Conservation (phyloP, 2,113 vertebrate genomes). For the Caloenas nicobarica region DNA sequence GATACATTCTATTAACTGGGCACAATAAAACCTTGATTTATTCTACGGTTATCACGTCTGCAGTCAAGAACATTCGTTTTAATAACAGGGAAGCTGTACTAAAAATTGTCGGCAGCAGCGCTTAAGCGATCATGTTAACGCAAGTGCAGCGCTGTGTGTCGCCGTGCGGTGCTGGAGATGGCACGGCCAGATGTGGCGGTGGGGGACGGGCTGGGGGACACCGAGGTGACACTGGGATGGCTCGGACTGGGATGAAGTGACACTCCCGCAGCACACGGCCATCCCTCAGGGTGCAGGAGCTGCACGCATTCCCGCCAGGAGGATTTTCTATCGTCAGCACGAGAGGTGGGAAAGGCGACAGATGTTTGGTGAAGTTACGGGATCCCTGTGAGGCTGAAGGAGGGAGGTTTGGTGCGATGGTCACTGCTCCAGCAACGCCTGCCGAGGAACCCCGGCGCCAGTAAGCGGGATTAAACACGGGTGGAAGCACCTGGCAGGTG, state of each 20-base stretch:
- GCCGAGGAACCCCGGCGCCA: accelerated
- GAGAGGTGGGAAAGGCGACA: neutral
- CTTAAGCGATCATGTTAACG: neutral
- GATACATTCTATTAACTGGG: neutral
- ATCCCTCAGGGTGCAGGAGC: accelerated
- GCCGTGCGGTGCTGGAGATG: neutral
- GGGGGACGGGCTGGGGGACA: no score
- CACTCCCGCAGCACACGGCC: neutral
- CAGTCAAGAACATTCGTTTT: neutral
- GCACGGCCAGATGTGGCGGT: no score
- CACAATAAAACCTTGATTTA: neutral
- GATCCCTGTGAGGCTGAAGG: no score
- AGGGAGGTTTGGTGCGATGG: neutral
- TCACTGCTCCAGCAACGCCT: accelerated
- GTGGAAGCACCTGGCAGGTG: neutral
- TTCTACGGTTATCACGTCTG: neutral
- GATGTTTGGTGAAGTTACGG: accelerated
- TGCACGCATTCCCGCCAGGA: neutral
- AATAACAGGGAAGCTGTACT: neutral
- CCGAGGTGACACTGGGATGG: accelerated
- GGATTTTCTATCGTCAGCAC: accelerated
- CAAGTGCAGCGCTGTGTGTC: accelerated
- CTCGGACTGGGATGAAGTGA: accelerated
- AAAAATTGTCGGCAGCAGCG: neutral
- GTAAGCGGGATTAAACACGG: accelerated